Evolutionary conservation across 2,113 vertebrate species (phyloP), one percentile per base, ranked within the genome.

Genomic region (Microtus oregoni): DNA sequence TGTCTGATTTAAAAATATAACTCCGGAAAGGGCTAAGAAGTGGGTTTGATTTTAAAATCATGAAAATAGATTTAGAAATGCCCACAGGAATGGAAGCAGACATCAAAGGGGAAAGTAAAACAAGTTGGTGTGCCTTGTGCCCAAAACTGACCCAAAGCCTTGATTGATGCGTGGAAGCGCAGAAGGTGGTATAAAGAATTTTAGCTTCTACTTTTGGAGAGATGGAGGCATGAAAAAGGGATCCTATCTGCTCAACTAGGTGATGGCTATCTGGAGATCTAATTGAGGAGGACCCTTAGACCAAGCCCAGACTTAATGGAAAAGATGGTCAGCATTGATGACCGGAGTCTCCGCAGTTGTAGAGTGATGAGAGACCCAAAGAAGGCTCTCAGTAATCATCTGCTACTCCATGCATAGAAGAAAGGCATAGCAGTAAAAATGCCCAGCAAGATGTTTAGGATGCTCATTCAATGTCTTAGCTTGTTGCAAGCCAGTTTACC

Each of bases 31-130:
- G 30, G n/a, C 11, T 58, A 63, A 17, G 30, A 89, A 65, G 26
- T 89, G 10, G 52, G n/a, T 52, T 13, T 41, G 52, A 50, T 70
- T 96, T 95, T 30, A 76, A 95, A 96, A 82, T 94, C 91, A 78
- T 44, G 28, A 87, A 38, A 73, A 63, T 52, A 9, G 5, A 87
- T 82, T 83, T 41, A 41, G 65, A 92, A 87, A 79, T 92, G 58
- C 67, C 17, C 38, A 63, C 19, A 3, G 28, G 4, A 78, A 20
- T 87, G 32, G 77, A 68, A 77, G 3, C 28, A 91, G 35, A 93
- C 14, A 38, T 75, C 24, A 14, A 85, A 30, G 28, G 65, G 41
- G 78, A 81, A 44, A 35, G 11, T 7, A 3, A 92, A 30, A 2
- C 55, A 30, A n/a, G 5, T 5, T 83, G 19, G 47, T n/a, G 11